phyloP scores from a whole-genome alignment of 2,888 invertebrate genomes.

The Polia nebulosa region DNA sequence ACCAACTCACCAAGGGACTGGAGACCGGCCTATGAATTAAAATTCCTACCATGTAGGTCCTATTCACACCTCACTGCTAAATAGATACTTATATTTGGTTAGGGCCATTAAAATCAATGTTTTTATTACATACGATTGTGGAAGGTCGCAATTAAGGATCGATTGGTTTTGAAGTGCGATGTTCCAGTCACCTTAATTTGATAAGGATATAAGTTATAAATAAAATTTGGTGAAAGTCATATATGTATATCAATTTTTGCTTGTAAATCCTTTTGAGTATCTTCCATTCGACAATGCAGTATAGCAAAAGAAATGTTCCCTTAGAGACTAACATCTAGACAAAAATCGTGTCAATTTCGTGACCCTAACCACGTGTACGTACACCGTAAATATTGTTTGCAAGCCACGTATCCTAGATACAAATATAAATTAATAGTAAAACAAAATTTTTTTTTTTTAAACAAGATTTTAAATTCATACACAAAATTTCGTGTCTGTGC shows the following conservation, averaged over 20 bases:
- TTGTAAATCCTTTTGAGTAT: background rate
- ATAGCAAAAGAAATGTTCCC: background rate
- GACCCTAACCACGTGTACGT: too few relatives aligned
- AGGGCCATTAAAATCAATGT: conserved; percentile 48
- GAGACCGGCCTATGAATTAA: conserved; percentile 47
- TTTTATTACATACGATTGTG: conserved; percentile 49
- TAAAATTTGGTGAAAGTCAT: conserved; percentile 15
- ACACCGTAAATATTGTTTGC: too few relatives aligned
- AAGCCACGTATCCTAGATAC: too few relatives aligned
- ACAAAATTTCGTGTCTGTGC: too few relatives aligned
- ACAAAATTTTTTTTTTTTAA: too few relatives aligned
- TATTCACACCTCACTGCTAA: conserved; percentile 61
- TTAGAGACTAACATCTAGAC: too few relatives aligned
- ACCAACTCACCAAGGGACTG: conserved; percentile 41
- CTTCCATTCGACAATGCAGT: background rate
- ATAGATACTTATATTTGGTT: conserved; percentile 50
- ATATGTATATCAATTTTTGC: background rate
- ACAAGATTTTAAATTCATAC: too few relatives aligned
- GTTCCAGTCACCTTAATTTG: conserved; percentile 49
- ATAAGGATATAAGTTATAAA: conserved; percentile 18
- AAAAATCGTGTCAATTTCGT: too few relatives aligned
- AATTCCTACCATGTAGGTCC: conserved; percentile 50
- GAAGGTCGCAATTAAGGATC: conserved; percentile 31
- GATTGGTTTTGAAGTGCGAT: conserved; percentile 22
- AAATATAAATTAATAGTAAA: too few relatives aligned